Evolutionary conservation across 2,888 invertebrate species (phyloP).

Genomic region (Ophion costatus): DNA sequence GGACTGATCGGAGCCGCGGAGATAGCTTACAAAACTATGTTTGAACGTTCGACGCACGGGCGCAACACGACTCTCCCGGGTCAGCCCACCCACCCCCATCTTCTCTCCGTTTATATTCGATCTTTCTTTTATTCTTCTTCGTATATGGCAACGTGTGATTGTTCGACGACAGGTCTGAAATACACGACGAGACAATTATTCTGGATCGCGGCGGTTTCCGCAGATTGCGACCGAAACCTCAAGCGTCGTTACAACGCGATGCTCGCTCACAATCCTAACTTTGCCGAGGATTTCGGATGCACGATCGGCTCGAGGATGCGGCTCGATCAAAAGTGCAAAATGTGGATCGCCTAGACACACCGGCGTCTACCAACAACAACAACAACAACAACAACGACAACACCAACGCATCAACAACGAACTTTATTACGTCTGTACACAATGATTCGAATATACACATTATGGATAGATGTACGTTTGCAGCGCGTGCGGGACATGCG

Average conservation of each 20-base stretch:
- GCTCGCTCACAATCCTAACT: constrained; percentile 61
- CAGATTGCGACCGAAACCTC: constrained; percentile 61
- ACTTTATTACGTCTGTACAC: constrained; percentile 67
- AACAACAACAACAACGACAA: too few species aligned
- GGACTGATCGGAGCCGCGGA: constrained; percentile 65
- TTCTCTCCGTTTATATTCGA: background rate
- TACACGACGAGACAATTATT: constrained; percentile 66
- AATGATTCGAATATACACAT: constrained; percentile 64
- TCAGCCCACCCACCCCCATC: background rate
- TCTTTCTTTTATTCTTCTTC: background rate
- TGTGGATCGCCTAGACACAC: constrained; percentile 56
- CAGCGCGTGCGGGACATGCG: background rate
- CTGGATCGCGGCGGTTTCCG: constrained; percentile 62
- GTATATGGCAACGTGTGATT: too few species aligned
- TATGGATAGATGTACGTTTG: constrained; percentile 16
- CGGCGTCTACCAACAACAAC: constrained; percentile 68
- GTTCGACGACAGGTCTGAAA: constrained; percentile 46
- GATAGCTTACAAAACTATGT: constrained; percentile 63
- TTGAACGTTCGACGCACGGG: constrained; percentile 35
- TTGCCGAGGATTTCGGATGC: constrained; percentile 64
- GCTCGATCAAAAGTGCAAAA: constrained; percentile 57
- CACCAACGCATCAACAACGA: too few species aligned
- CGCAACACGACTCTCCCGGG: constrained; percentile 56
- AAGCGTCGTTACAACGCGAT: constrained; percentile 65
- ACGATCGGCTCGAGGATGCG: constrained; percentile 58